A percentile compares a stretch with the other conserved stretches of the same genome.
These are phyloP conservation scores for Lamellibrachia columna DNA, from an alignment of 2,888 invertebrate species.

Conservation along the genomic window DNA sequence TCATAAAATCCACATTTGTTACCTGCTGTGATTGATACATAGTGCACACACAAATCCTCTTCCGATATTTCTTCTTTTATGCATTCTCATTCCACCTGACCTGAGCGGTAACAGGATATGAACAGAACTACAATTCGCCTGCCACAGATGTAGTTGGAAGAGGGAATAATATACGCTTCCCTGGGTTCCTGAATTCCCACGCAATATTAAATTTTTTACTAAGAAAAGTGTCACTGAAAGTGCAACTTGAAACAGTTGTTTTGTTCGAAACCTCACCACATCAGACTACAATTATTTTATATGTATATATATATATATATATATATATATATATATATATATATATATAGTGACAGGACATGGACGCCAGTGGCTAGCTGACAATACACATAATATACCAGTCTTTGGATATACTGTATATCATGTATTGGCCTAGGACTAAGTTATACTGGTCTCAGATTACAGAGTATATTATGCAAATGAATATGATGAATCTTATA, in stretches of 20 bases:
- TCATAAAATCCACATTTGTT: background rate
- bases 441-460: background rate
- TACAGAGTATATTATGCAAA: background rate
- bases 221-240: background rate
- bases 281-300: background rate
- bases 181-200: slow-evolving; percentile 12
- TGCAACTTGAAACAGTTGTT: background rate
- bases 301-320: background rate
- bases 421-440: background rate
- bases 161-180: background rate
- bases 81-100: background rate
- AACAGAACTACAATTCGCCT: background rate
- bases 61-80: background rate
- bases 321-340: background rate
- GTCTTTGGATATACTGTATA: background rate
- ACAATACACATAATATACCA: background rate
- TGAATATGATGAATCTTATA: background rate
- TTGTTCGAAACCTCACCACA: background rate
- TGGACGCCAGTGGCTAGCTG: background rate
- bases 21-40: background rate
- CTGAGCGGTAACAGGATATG: background rate
- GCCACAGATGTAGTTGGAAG: background rate
- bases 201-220: background rate
- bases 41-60: background rate
- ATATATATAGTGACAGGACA: background rate